Evolutionary conservation across 2,888 invertebrate genomes (phyloP).

Genomic region (Drosophila paramelanica): DNA sequence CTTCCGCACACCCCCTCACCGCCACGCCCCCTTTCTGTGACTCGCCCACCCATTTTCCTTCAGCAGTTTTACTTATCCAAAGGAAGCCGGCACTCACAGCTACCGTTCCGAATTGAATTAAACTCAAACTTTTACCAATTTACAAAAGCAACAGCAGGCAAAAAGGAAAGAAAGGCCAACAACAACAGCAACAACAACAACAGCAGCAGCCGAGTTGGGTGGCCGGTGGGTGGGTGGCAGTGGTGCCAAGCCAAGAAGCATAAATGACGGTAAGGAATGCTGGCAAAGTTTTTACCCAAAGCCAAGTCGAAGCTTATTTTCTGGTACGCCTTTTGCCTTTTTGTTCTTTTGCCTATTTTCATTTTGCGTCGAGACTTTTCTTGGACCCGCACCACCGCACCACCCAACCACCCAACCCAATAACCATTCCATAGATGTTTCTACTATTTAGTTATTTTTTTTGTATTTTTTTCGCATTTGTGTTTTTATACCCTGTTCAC

Average conservation of each 20-base stretch:
- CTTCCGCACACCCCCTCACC: not conserved
- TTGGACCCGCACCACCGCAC: slow-evolving; percentile 27
- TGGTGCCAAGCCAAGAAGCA: slow-evolving; percentile 40
- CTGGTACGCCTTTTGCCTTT: slow-evolving; percentile 69
- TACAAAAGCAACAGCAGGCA: slow-evolving; percentile 76
- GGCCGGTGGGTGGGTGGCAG: not conserved
- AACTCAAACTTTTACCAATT: slow-evolving; percentile 82
- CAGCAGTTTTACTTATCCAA: slow-evolving; percentile 63
- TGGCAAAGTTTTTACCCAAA: slow-evolving; percentile 63
- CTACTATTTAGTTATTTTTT: slow-evolving; percentile 26
- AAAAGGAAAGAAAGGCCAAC: slow-evolving; percentile 37
- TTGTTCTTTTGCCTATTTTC: slow-evolving; percentile 51
- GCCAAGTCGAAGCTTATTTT: slow-evolving; percentile 78
- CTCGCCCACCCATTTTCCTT: not conserved
- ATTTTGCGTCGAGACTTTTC: slow-evolving; percentile 47
- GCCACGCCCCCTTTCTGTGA: not conserved
- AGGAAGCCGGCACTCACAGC: slow-evolving; percentile 81
- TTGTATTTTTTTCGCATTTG: slow-evolving; percentile 7
- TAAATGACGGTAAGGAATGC: slow-evolving; percentile 63
- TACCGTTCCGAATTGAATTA: slow-evolving; percentile 84
- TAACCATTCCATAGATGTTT: slow-evolving; percentile 3
- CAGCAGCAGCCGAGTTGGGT: not conserved
- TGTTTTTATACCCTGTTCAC: not conserved
- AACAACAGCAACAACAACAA: slow-evolving; percentile 24
- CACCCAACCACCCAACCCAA: not conserved